These are phyloP conservation scores for Rhyacophila evoluta DNA, from an alignment of 2,888 invertebrate genomes.

Conservation along the genomic window DNA sequence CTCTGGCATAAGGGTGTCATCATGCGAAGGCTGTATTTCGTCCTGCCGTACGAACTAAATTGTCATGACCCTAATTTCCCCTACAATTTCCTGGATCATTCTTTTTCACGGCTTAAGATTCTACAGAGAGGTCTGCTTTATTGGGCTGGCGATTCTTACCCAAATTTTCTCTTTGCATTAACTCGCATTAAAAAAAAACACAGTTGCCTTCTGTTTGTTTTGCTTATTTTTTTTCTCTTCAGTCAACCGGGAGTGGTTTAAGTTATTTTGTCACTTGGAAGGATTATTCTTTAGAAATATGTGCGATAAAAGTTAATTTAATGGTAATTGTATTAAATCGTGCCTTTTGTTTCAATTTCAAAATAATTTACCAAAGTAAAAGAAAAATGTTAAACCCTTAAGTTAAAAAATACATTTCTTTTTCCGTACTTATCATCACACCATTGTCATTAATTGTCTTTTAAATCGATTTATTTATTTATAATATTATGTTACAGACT, in stretches of 20 bases:
- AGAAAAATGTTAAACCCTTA: too few species aligned
- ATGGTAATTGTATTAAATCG: not conserved
- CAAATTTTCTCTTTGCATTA: conserved; percentile 24
- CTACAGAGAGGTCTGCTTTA: conserved; percentile 27
- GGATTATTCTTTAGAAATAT: not conserved
- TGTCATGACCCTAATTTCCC: conserved; percentile 43
- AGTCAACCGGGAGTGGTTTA: not conserved
- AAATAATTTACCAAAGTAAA: not conserved
- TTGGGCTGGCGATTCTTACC: conserved; percentile 29
- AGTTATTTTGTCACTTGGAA: not conserved
- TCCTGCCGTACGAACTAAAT: conserved; percentile 30
- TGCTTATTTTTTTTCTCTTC: not conserved
- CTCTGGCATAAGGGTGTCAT: conserved; percentile 10
- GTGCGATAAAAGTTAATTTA: not conserved
- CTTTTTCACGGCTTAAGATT: conserved; percentile 36
- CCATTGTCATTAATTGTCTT: too few species aligned
- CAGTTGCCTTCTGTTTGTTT: conserved; percentile 22
- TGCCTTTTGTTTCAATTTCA: not conserved
- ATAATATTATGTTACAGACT: too few species aligned
- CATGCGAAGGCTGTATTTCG: not conserved
- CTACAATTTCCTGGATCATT: conserved; percentile 36
- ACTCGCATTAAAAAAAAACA: conserved; percentile 17
- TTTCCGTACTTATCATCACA: too few species aligned
- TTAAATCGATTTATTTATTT: too few species aligned
- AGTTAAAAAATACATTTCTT: too few species aligned